phyloP scores from a whole-genome alignment of 2,797 vertebrate genomes.

The Lateolabrax maculatus region DNA sequence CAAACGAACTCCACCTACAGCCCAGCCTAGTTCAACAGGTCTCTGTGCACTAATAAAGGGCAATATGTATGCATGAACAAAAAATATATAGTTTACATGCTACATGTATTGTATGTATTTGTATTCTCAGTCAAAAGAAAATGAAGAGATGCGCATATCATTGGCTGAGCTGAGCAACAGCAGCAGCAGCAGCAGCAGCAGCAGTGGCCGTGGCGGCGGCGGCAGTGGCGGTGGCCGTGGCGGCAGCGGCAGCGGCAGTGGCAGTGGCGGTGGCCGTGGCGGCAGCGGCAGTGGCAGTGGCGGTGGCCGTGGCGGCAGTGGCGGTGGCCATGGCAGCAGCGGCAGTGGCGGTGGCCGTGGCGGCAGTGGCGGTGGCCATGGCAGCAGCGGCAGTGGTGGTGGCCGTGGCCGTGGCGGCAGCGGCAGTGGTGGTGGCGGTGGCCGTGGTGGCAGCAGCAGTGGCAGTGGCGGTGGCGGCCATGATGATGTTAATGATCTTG shows the following conservation, averaged over 20 bases:
- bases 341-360: background rate
- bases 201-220: background rate
- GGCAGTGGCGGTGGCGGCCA: background rate
- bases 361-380: too few relatives aligned
- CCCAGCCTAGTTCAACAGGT: constrained; percentile 4
- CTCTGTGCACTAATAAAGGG: background rate
- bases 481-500: constrained; percentile 35
- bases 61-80: background rate
- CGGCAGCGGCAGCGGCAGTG: constrained; percentile 33
- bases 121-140: constrained; percentile 90
- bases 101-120: too few relatives aligned
- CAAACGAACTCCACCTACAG: background rate
- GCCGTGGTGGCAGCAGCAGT: fast-evolving
- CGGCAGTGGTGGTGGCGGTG: background rate
- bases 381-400: too few relatives aligned
- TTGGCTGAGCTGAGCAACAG: constrained; percentile 88
- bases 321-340: constrained; percentile 62
- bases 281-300: background rate
- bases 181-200: constrained; percentile 35
- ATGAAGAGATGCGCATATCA: constrained; percentile 91
- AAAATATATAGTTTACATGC: background rate
- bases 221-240: fast-evolving
- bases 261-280: constrained; percentile 43
- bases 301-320: background rate
- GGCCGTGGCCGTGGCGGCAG: fast-evolving